A percentile compares a stretch with the other conserved stretches of the same genome.
Evolutionary conservation across 2,888 invertebrate genomes (phyloP).

Genomic region (Caenorhabditis doughertyi): DNA sequence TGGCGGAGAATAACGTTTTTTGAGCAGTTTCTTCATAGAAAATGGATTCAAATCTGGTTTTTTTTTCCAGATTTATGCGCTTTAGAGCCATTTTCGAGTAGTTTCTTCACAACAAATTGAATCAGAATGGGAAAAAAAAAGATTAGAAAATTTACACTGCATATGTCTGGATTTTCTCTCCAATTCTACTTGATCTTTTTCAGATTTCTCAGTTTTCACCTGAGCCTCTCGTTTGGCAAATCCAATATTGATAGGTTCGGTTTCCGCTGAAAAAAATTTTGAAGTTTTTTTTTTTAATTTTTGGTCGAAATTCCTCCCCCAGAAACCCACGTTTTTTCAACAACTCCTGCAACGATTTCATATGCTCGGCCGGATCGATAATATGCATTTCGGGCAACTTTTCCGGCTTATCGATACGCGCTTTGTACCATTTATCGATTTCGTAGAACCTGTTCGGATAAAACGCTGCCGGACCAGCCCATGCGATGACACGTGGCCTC

Average conservation of each 20-base stretch:
- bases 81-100: no score
- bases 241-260: constrained; percentile 75
- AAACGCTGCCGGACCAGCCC: constrained; percentile 82
- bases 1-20: no score
- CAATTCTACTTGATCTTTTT: constrained; percentile 63
- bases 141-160: constrained; percentile 59
- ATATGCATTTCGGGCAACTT: constrained; percentile 77
- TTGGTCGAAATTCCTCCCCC: not conserved
- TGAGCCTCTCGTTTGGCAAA: constrained; percentile 67
- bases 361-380: constrained; percentile 79
- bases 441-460: constrained; percentile 82
- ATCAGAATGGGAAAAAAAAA: no score
- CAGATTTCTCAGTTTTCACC: constrained; percentile 40
- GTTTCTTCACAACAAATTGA: no score
- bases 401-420: constrained; percentile 82
- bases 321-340: constrained; percentile 62
- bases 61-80: no score
- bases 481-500: constrained; percentile 80
- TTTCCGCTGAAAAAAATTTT: constrained; percentile 52
- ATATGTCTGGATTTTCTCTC: constrained; percentile 70
- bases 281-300: not conserved
- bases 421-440: constrained; percentile 82
- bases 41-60: no score
- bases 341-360: constrained; percentile 71
- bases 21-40: no score